These are phyloP conservation scores for Lepidochrysops patricia DNA, from an alignment of 2,888 invertebrate species.

Conservation along the genomic window DNA sequence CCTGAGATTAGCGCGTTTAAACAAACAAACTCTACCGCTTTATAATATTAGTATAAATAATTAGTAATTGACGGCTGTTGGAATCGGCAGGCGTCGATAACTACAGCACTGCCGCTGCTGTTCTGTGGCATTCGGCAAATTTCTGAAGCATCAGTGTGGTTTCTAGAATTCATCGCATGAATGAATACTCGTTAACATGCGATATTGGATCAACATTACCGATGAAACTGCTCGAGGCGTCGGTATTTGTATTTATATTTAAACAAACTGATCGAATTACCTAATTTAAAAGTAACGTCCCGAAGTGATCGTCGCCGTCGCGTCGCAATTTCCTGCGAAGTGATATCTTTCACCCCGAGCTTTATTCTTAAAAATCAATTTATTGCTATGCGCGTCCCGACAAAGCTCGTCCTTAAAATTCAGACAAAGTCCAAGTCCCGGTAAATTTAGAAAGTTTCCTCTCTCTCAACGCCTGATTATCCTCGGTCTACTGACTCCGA, in stretches of 20 bases:
- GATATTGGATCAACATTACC: neutral
- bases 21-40: too few relatives aligned
- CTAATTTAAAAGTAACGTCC: neutral
- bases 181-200: too few relatives aligned
- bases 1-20: too few relatives aligned
- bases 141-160: too few relatives aligned
- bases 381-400: conserved; percentile 1
- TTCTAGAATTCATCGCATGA: too few relatives aligned
- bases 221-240: neutral
- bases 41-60: too few relatives aligned
- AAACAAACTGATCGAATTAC: neutral
- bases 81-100: too few relatives aligned
- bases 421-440: conserved; percentile 21
- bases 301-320: neutral
- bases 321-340: neutral
- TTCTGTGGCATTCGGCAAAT: too few relatives aligned
- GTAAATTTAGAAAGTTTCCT: conserved; percentile 25
- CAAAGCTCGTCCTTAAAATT: conserved; percentile 16
- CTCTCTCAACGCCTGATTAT: conserved; percentile 12
- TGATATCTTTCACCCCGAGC: neutral
- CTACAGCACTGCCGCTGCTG: too few relatives aligned
- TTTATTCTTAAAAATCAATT: conserved; percentile 4
- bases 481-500: conserved; percentile 12
- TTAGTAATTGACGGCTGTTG: too few relatives aligned
- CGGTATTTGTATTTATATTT: neutral